Percentiles rank a stretch among this genome's conserved stretches.
These are phyloP conservation scores for Dendrocopos noguchii DNA, from an alignment of 2,113 vertebrate species.

Conservation along the genomic window DNA sequence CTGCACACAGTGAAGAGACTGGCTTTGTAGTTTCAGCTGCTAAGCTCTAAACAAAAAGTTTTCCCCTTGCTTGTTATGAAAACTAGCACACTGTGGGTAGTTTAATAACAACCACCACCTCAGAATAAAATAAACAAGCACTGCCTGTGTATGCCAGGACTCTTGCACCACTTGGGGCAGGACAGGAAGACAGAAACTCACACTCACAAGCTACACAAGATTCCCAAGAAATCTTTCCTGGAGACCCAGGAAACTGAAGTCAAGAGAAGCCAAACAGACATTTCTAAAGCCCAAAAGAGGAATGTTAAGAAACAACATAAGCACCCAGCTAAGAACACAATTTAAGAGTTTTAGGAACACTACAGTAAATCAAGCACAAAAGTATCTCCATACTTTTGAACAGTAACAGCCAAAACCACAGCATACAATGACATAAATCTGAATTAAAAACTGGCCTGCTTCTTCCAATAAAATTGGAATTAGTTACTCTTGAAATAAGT, in stretches of 20 bases:
- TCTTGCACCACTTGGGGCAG: neutral
- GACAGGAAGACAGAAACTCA: neutral
- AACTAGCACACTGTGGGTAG: neutral
- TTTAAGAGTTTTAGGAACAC: neutral
- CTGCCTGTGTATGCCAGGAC: fast-evolving
- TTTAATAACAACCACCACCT: neutral
- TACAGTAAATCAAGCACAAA: neutral
- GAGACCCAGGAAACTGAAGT: neutral
- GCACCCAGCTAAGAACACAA: neutral
- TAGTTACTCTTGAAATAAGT: neutral
- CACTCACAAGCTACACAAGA: neutral
- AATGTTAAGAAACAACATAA: neutral
- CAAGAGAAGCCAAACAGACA: neutral
- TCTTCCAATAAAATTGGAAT: neutral
- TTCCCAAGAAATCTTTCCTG: neutral
- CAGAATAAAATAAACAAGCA: neutral
- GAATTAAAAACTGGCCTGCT: neutral
- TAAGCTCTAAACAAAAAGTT: neutral
- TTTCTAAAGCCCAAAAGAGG: neutral
- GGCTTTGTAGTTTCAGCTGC: neutral
- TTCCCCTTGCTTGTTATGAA: neutral
- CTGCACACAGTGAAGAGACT: neutral
- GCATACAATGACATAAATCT: neutral
- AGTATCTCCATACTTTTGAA: neutral
- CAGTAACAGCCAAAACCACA: neutral